A percentile compares a stretch with the other conserved stretches of the same genome.
These are phyloP conservation scores for Caenorhabditis latens DNA, from an alignment of 1,140 invertebrate genomes.

Conservation along the genomic window DNA sequence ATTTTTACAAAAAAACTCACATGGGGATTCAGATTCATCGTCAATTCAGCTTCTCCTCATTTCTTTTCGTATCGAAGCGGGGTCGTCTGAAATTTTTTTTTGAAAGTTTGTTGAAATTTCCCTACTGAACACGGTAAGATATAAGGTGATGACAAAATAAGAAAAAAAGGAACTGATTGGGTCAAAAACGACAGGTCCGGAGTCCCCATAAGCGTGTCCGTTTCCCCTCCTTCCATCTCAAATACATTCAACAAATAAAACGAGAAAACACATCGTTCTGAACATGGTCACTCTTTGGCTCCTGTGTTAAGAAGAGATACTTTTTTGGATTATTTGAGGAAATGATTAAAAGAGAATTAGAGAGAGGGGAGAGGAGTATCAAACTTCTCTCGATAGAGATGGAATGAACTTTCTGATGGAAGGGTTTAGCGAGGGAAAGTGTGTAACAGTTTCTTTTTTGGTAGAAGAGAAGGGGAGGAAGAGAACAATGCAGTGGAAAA, in stretches of 20 bases:
- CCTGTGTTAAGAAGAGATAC: slow-evolving; percentile 7
- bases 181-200: too few species aligned
- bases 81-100: neutral
- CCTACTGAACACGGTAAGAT: too few species aligned
- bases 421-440: neutral
- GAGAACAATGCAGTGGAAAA: neutral
- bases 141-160: too few species aligned
- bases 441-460: slow-evolving; percentile 4
- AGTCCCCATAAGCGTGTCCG: slow-evolving; percentile 25
- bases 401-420: neutral
- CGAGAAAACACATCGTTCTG: slow-evolving; percentile 2
- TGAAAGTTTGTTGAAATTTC: neutral
- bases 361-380: neutral
- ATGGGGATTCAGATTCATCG: slow-evolving; percentile 5
- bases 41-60: neutral
- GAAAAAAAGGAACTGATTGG: too few species aligned
- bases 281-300: slow-evolving; percentile 22
- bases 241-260: slow-evolving; percentile 48
- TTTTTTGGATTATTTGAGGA: slow-evolving; percentile 1
- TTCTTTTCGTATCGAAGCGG: neutral
- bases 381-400: neutral
- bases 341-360: neutral
- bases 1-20: too few species aligned
- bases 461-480: neutral
- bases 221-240: slow-evolving; percentile 14